A percentile compares a stretch with the other conserved stretches of the same genome.
phyloP scores from a whole-genome alignment of 2,113 vertebrate species.

The Tragelaphus buxtoni region DNA sequence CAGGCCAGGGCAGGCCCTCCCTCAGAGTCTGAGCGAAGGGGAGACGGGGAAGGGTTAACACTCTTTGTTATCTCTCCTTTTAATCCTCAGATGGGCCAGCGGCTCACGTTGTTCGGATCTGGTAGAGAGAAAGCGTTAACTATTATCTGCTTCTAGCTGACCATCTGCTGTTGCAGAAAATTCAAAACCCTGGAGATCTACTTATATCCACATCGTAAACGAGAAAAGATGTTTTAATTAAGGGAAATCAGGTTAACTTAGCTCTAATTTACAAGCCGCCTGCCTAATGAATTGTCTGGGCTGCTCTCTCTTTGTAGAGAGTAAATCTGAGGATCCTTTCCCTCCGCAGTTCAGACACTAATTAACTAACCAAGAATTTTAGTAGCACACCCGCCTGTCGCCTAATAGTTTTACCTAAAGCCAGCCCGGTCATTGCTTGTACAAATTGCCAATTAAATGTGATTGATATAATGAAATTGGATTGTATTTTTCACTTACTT shows the following conservation, averaged over 20 bases:
- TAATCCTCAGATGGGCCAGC: conserved; percentile 90
- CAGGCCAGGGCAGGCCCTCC: conserved; percentile 47
- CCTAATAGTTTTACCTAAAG: conserved; percentile 90
- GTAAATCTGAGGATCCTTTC: conserved; percentile 89
- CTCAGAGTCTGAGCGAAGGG: neutral
- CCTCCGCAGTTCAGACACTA: conserved; percentile 89
- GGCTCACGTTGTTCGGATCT: conserved; percentile 90
- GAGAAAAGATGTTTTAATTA: conserved; percentile 98
- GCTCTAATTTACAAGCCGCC: conserved; percentile 92
- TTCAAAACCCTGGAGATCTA: conserved; percentile 94
- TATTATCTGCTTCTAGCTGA: conserved; percentile 93
- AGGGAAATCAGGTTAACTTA: conserved; percentile 94
- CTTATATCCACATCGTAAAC: conserved; percentile 95
- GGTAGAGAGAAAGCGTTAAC: conserved; percentile 91
- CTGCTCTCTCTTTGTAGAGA: conserved; percentile 92
- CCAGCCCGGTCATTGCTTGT: conserved; percentile 88
- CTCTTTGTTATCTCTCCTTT: conserved; percentile 90
- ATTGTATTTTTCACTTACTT: conserved; percentile 88
- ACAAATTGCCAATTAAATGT: conserved; percentile 94
- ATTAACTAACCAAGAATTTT: conserved; percentile 91
- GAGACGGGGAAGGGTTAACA: conserved; percentile 84
- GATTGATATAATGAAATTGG: conserved; percentile 92
- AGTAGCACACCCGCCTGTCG: conserved; percentile 85
- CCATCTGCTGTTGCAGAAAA: conserved; percentile 97
- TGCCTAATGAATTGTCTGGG: conserved; percentile 94